Evolutionary conservation across 2,888 invertebrate species (phyloP), one percentile per base, ranked within the genome.

Genomic region (Thymelicus sylvestris): DNA sequence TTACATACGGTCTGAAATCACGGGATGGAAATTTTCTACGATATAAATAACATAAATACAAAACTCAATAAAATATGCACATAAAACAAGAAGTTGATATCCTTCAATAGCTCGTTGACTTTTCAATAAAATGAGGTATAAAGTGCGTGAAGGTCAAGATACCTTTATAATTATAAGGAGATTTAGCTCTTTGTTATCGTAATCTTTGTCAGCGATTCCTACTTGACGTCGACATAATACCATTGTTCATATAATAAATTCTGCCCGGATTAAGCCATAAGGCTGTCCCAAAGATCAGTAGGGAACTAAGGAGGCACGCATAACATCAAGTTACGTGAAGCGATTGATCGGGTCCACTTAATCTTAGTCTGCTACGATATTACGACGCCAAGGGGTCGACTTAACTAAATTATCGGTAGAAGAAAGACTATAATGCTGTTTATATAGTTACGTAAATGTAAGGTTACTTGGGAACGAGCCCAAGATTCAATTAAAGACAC

Each of bases 311-410:
- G 44, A 44, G 44, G 10, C 10, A 10, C 3, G 8, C 50, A 52
- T 52, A 52, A 19, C 50, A 19, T 19, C 50, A 19, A 52, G 50
- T 52, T 52, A 52, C 50, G 50, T 19, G 50, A 52, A 44, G 19
- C 50, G 50, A 52, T 52, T 52, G 15, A 52, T 52, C 19, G 50
- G 50, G 19, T 52, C 50, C 19, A 52, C 50, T 52, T 52, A 52
- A 52, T 52, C 50, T 52, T 52, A 52, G 50, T 52, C 19, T 15
- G 1, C 50, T 19, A 19, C 19, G 50, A 52, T 15, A 52, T 52
- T 19, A 1, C 15, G 50, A 52, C 19, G 50, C 50, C 50, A 12
- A 0, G 44, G 44, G 50, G 15, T 19, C 50, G 50, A 7, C 7
- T 52, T 19, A 52, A 52, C 50, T 52, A 15, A 8, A 52, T 52